Evolutionary conservation across 2,888 invertebrate species (phyloP), one percentile per base, ranked within the genome.

Genomic region (Lasiommata megera): DNA sequence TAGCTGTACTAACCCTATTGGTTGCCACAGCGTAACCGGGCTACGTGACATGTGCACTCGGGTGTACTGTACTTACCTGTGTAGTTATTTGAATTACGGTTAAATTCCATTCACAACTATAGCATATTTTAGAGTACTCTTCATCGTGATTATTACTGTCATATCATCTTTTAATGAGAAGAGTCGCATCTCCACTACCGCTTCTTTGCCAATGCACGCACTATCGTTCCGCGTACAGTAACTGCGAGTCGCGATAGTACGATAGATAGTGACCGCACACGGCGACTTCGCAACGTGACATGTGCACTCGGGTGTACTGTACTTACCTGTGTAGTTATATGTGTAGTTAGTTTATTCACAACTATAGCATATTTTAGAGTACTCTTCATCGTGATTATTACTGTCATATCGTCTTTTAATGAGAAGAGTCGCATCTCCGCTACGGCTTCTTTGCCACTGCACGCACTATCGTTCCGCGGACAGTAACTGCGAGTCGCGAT

Each of bases 401-500:
- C n/a, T n/a, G n/a, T n/a, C n/a, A n/a, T n/a, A n/a, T n/a, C n/a
- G n/a, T n/a, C n/a, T n/a, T n/a, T n/a, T n/a, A n/a, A n/a, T n/a
- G n/a, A n/a, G n/a, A n/a, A n/a, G n/a, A 9, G 31, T 31, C 7
- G 7, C 31, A 3, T 31, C 31, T 31, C 7, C 31, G 7, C 9
- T 6, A 31, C 9, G n/a, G 7, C 43, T 47, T 84, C 81, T 80
- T 28, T 83, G 80, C 0, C 53, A 51, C 7, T 68, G 77, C 79
- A 80, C 79, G 36, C 18, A 48, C 18, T 48, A 48, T 83, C 84
- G 76, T 73, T 73, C 77, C 75, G 67, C 71, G 64, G 84, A 86
- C 87, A 85, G 82, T 87, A 77, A 88, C 82, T 80, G 80, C 84
- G 78, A 79, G 73, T 76, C 77, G 76, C 73, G 84, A 85, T 86